A percentile compares a stretch with the other conserved stretches of the same genome.
Evolutionary conservation across 2,113 vertebrate species (phyloP).

Genomic region (Hirundichthys speculiger): DNA sequence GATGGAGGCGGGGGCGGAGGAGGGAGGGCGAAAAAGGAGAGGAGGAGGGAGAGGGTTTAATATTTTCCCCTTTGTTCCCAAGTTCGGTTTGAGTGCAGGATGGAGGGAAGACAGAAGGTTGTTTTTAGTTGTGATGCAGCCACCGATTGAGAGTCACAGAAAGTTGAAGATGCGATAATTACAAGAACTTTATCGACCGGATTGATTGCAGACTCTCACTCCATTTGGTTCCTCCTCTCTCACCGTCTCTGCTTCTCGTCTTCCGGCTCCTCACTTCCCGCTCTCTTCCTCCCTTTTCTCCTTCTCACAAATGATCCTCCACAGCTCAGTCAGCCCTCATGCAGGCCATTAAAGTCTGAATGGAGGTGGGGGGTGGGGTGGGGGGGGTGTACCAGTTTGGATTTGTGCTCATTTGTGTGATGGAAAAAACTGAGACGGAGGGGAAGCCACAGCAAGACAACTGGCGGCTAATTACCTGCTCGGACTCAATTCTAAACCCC

Average conservation of each 20-base stretch:
- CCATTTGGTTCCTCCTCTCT: constrained; percentile 44
- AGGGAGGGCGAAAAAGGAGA: constrained; percentile 58
- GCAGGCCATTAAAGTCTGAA: constrained; percentile 28
- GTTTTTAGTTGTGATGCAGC: constrained; percentile 27
- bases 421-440: constrained; percentile 11
- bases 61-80: constrained; percentile 17
- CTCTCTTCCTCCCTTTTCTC: constrained; percentile 32
- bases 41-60: constrained; percentile 46
- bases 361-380: too few species aligned
- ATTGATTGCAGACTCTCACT: constrained; percentile 25
- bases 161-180: constrained; percentile 35
- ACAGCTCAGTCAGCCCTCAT: constrained; percentile 38
- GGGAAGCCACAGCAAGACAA: constrained; percentile 9
- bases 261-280: constrained; percentile 10
- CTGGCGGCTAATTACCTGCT: constrained; percentile 13
- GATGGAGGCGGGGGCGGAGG: constrained; percentile 26
- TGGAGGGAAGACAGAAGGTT: constrained; percentile 10
- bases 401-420: constrained; percentile 42
- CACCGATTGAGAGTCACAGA: constrained; percentile 27
- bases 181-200: not conserved
- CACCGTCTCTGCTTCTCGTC: constrained; percentile 26
- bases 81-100: constrained; percentile 20
- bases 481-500: constrained; percentile 10
- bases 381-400: constrained; percentile 1
- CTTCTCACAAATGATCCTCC: constrained; percentile 34